Conservation (phyloP, 2,888 invertebrate species). For the Dryocosmus kuriphilus region DNA sequence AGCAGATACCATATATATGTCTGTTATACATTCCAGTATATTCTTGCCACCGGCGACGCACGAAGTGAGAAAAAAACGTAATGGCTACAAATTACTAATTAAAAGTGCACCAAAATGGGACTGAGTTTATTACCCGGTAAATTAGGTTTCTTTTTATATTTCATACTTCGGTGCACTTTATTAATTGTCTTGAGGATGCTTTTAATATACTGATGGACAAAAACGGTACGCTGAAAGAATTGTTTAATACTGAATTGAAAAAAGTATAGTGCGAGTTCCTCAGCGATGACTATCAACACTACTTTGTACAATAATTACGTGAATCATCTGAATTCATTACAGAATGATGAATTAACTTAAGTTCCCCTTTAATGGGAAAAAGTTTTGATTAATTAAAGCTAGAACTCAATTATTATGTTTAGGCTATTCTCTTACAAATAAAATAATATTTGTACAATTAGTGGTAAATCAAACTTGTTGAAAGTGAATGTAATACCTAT, state of each 20-base stretch:
- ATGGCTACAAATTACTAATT: constrained; percentile 40
- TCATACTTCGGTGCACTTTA: constrained; percentile 23
- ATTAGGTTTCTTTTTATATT: constrained; percentile 32
- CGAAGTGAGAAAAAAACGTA: constrained; percentile 3
- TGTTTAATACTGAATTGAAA: neutral
- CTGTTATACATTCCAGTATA: constrained; percentile 38
- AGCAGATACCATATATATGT: constrained; percentile 51
- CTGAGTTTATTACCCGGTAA: constrained; percentile 29
- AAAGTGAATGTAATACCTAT: too few relatives aligned
- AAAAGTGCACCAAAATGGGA: constrained; percentile 21
- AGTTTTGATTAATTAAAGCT: neutral
- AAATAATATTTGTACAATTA: neutral
- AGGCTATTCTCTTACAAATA: neutral
- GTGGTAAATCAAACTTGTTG: neutral
- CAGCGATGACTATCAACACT: neutral
- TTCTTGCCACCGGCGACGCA: constrained; percentile 24
- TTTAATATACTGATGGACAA: neutral
- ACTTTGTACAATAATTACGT: neutral
- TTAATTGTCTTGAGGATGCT: constrained; percentile 6
- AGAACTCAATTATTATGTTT: too few relatives aligned
- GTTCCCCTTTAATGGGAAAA: neutral
- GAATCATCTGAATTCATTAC: neutral
- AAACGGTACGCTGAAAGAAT: neutral
- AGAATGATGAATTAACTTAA: neutral
- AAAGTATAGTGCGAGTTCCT: too few relatives aligned